Percentiles rank a stretch among this genome's conserved stretches.
phyloP scores from a whole-genome alignment of 2,888 invertebrate species.

The Eretmocerus hayati region DNA sequence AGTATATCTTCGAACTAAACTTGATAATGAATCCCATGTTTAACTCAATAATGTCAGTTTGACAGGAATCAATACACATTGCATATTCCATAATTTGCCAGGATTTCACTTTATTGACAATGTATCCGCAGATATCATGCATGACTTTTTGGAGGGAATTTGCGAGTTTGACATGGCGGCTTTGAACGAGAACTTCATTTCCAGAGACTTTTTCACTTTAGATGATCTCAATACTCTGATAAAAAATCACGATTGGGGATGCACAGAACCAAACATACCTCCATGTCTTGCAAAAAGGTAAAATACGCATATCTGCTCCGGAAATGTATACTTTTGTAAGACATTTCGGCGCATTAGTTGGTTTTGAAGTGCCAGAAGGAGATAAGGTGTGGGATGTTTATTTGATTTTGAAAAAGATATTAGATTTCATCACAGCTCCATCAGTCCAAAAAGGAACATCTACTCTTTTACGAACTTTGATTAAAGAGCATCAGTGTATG shows the following conservation, averaged over 20 bases:
- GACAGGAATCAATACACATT: conserved; percentile 7
- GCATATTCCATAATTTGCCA: conserved; percentile 1
- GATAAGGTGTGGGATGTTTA: conserved; percentile 19
- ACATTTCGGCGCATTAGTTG: conserved; percentile 20
- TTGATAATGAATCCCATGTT: conserved; percentile 1
- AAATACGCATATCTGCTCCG: conserved; percentile 18
- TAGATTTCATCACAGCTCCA: conserved; percentile 9
- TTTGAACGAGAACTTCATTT: neutral
- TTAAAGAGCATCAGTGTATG: conserved; percentile 15
- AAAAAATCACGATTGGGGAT: conserved; percentile 12
- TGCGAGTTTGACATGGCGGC: conserved; percentile 3
- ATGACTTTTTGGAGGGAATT: conserved; percentile 8
- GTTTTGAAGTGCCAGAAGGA: conserved; percentile 15
- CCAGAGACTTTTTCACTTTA: conserved; percentile 10
- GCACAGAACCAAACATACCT: conserved; percentile 12
- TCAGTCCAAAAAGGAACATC: conserved; percentile 8
- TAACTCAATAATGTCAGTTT: neutral
- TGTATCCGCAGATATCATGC: conserved; percentile 1
- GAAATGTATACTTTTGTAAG: conserved; percentile 22
- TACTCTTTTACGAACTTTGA: conserved; percentile 10
- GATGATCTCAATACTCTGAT: conserved; percentile 18
- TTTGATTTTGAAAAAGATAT: conserved; percentile 15
- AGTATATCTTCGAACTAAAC: neutral
- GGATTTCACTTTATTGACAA: conserved; percentile 3
- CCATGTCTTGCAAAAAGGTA: conserved; percentile 14